phyloP scores from a whole-genome alignment of 2,113 vertebrate genomes.

The Eubucco bourcierii region DNA sequence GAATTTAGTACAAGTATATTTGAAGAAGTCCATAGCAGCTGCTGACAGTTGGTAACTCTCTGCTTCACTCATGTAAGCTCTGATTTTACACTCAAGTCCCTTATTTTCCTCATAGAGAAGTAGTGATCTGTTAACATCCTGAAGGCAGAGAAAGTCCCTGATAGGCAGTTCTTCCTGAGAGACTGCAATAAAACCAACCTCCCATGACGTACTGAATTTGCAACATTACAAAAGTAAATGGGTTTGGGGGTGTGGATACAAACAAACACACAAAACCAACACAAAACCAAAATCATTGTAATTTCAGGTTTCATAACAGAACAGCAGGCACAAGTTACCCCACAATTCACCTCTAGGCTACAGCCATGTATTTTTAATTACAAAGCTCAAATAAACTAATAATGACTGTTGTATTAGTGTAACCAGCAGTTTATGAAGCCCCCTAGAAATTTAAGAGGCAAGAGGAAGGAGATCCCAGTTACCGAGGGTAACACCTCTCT shows the following conservation, averaged over 20 bases:
- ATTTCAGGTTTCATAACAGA: not conserved
- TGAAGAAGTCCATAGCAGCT: not conserved
- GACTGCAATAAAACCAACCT: not conserved
- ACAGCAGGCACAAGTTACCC: not conserved
- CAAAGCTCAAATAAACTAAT: not conserved
- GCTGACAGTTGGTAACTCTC: not conserved
- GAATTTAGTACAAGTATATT: not conserved
- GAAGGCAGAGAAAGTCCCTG: not conserved
- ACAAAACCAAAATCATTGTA: not conserved
- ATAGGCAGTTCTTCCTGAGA: not conserved
- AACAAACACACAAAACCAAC: not conserved
- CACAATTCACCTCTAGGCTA: slow-evolving; percentile 1
- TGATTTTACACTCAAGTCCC: not conserved
- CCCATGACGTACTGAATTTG: not conserved
- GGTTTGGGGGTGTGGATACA: too few species aligned
- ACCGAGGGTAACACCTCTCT: not conserved
- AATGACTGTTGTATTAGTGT: not conserved
- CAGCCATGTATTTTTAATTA: slow-evolving; percentile 17
- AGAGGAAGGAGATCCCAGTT: not conserved
- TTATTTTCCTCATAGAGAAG: not conserved
- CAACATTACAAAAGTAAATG: not conserved
- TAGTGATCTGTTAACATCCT: not conserved
- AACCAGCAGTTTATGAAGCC: not conserved
- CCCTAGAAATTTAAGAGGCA: not conserved
- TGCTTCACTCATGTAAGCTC: not conserved